Conservation (phyloP, 2,797 vertebrate species). For the Enteromius paludinosus region DNA sequence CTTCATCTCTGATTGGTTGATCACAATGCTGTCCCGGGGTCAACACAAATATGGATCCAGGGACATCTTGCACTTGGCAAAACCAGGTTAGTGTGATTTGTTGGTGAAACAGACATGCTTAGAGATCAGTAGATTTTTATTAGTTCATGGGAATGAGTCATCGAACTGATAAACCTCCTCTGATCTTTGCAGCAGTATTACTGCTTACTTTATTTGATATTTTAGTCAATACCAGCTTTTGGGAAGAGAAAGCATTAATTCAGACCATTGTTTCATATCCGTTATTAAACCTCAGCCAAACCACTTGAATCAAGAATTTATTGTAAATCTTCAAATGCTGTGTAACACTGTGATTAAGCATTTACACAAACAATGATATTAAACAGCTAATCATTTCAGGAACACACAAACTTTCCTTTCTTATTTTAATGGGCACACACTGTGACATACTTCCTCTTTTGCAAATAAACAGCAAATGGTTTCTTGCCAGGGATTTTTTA, state of each 20-base stretch:
- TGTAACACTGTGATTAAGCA: constrained; percentile 18
- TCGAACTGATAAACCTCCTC: background rate
- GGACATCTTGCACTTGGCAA: too few species aligned
- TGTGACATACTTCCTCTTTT: constrained; percentile 57
- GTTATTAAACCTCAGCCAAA: constrained; percentile 5
- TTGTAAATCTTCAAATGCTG: background rate
- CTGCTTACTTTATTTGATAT: too few species aligned
- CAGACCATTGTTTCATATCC: background rate
- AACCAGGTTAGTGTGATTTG: too few species aligned
- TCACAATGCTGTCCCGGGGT: too few species aligned
- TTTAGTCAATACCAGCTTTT: background rate
- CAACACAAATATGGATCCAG: too few species aligned
- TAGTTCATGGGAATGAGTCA: background rate
- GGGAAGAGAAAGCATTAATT: background rate
- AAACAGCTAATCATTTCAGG: constrained; percentile 6
- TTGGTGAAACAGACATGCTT: background rate
- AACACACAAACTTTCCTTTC: background rate
- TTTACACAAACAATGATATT: background rate
- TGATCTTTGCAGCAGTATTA: background rate
- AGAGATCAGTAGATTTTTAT: background rate
- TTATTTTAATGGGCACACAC: constrained; percentile 29
- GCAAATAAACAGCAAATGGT: constrained; percentile 38
- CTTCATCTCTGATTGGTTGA: too few species aligned
- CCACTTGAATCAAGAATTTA: background rate
- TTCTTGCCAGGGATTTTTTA: constrained; percentile 57